These are phyloP conservation scores for Drosophila varians DNA, from an alignment of 1,140 invertebrate genomes.

Conservation along the genomic window DNA sequence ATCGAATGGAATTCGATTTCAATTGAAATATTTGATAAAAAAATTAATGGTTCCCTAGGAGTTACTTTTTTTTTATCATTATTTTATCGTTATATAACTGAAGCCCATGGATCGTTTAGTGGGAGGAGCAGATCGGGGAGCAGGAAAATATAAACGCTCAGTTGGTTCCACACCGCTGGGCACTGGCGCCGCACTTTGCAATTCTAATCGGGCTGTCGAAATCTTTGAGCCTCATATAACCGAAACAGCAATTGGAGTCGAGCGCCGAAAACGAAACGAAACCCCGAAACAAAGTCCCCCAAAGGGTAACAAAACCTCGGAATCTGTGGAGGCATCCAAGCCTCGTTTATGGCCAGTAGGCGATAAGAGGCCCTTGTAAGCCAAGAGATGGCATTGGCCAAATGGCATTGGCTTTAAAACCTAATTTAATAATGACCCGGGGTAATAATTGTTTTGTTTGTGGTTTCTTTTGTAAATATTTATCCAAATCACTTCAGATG, in stretches of 20 bases:
- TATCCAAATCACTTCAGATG: neutral
- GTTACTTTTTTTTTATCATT: neutral
- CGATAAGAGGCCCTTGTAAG: neutral
- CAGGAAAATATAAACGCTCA: constrained; percentile 29
- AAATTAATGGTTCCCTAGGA: no score
- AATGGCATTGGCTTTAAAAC: constrained; percentile 1
- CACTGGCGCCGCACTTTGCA: constrained; percentile 46
- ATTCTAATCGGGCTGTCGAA: constrained; percentile 62
- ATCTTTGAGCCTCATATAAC: constrained; percentile 72
- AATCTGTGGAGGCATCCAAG: neutral
- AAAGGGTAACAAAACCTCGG: neutral
- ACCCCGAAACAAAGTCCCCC: constrained; percentile 21
- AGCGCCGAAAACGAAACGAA: constrained; percentile 27
- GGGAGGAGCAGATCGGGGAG: neutral
- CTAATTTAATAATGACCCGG: neutral
- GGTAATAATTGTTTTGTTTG: neutral
- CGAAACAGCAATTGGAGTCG: constrained; percentile 42
- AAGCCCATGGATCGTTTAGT: neutral
- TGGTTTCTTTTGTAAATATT: neutral
- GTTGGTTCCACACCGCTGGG: constrained; percentile 47
- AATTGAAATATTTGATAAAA: no score
- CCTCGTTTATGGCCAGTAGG: constrained; percentile 3
- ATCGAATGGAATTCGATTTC: no score
- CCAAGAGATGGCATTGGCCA: constrained; percentile 7
- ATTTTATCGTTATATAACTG: neutral